Base-by-base conservation (phyloP, 2,113 vertebrate species). In the Neodon shergylaensis region DNA sequence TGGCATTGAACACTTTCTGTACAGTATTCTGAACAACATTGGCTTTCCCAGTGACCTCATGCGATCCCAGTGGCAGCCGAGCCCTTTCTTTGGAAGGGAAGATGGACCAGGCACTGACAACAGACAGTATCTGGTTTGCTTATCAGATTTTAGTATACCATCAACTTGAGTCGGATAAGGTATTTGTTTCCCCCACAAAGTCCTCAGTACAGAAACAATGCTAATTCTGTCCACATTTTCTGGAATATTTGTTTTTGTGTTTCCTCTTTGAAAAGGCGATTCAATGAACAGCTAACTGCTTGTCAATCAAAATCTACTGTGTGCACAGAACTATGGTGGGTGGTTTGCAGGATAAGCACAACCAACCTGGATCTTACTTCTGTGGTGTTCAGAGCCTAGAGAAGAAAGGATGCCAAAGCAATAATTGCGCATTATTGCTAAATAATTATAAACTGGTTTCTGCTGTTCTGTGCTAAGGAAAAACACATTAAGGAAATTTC, bases 181-280 rank as follows among this genome's bases (percentile, higher is more conserved):
- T 11, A 87, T 81, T 78, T 96, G 74, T 17, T 82, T 33, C 22
- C 95, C n/a, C 49, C 39, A 7, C 24, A 84, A 82, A 93, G 7
- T 83, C n/a, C 73, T 86, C 86, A 54, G 26, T 39, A 91, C 89
- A 63, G 72, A 93, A 91, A 54, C 10, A 73, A 2, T 17, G 63
- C 63, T 39, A 33, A 70, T 61, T 87, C 44, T n/a, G 1, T 39
- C 63, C 73, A 1, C 86, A 87, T 91, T 96, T 97, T 47, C 82
- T 88, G 28, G 17, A 78, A 84, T 92, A 54, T 77, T 79, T 78
- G 76, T 49, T 77, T 94, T 90, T 66, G 14, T 2, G 63, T 91
- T 81, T 73, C 58, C 58, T 49, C 44, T 91, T 92, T 61, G 54
- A 76, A 82, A 96, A 88, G 26, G 76, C 39, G 28, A n/a, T 61